Conservation (phyloP, 1,140 invertebrate species). For the Zaprionus camerounensis region DNA sequence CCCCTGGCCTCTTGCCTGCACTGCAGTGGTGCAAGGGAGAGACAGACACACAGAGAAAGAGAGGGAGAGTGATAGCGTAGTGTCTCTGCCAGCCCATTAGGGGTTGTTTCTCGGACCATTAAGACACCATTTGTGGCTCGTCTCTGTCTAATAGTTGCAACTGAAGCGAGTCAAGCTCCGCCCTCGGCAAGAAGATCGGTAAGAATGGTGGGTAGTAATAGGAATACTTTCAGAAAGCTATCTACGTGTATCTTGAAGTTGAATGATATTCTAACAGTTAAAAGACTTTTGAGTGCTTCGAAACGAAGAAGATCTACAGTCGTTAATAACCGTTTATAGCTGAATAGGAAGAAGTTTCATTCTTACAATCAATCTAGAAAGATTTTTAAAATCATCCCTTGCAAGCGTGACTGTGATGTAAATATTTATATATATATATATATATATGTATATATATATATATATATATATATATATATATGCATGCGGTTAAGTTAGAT, state of each 20-base stretch:
- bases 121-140: slow-evolving; percentile 69
- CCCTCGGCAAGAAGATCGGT: slow-evolving; percentile 64
- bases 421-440: too few species aligned
- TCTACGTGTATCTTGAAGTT: background rate
- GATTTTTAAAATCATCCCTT: too few species aligned
- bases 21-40: slow-evolving; percentile 22
- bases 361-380: too few species aligned
- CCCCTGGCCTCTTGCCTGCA: slow-evolving; percentile 25
- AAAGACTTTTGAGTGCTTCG: background rate
- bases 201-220: slow-evolving; percentile 61
- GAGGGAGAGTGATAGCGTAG: background rate
- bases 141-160: slow-evolving; percentile 60
- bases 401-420: too few species aligned
- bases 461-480: too few species aligned
- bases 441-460: too few species aligned
- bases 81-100: slow-evolving; percentile 55
- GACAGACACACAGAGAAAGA: slow-evolving; percentile 1
- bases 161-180: slow-evolving; percentile 81
- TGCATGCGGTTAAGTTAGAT: too few species aligned
- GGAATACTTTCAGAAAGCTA: background rate
- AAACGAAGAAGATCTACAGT: background rate
- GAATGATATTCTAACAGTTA: background rate
- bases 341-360: background rate
- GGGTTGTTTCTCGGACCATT: slow-evolving; percentile 76
- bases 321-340: background rate